Conservation (phyloP, 1,140 invertebrate species). For the Dufourea novaeangliae region DNA sequence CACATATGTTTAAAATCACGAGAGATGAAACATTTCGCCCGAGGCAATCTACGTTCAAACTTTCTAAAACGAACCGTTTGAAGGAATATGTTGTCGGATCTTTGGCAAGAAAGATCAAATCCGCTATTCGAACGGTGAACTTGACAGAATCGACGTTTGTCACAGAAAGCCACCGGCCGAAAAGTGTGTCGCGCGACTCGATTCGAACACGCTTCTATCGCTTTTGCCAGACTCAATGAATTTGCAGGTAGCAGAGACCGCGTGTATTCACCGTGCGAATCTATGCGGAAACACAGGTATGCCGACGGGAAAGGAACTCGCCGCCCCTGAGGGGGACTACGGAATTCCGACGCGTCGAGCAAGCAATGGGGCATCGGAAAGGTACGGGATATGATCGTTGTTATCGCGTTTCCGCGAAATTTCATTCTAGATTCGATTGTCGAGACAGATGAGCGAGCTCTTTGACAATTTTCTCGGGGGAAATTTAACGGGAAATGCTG, state of each 20-base stretch:
- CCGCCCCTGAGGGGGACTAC: neutral
- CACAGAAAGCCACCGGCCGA: constrained; percentile 12
- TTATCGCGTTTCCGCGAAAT: neutral
- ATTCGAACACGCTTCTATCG: neutral
- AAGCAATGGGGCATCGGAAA: neutral
- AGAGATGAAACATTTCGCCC: too few species aligned
- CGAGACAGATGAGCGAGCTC: neutral
- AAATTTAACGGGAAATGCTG: too few species aligned
- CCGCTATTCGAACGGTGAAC: neutral
- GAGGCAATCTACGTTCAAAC: too few species aligned
- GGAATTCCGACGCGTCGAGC: constrained; percentile 31
- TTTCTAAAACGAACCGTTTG: too few species aligned
- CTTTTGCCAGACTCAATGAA: constrained; percentile 16
- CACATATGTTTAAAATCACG: too few species aligned
- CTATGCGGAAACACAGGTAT: constrained; percentile 41
- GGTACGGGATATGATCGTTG: constrained; percentile 10
- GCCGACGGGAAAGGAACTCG: constrained; percentile 7
- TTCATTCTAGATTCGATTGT: constrained; percentile 12
- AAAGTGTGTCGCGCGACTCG: neutral
- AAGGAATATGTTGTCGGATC: too few species aligned
- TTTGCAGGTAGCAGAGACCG: neutral
- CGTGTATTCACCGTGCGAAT: constrained; percentile 24
- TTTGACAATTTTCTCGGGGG: too few species aligned
- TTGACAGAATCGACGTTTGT: constrained; percentile 14
- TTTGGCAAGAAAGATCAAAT: too few species aligned